Conservation (phyloP, 53 echinoderm and acorn worm species). For the Apostichopus leukothele region DNA sequence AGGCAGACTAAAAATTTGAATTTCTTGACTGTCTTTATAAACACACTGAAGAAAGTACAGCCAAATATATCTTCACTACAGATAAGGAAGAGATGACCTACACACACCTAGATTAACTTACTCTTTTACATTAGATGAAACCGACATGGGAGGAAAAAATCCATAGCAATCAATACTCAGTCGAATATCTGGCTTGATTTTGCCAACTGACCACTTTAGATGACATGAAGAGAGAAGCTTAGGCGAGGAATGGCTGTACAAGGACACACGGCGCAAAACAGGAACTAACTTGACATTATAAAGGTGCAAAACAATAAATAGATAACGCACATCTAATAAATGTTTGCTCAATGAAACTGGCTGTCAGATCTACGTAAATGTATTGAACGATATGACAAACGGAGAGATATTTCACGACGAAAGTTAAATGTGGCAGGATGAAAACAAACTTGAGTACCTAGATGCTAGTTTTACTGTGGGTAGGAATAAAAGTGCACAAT, state of each 20-base stretch:
- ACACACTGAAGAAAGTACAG: background rate
- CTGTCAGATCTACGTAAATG: no score
- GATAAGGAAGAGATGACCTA: constrained; percentile 17
- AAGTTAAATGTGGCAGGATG: no score
- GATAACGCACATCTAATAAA: background rate
- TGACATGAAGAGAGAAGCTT: constrained; percentile 1
- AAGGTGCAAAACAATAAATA: background rate
- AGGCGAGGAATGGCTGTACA: background rate
- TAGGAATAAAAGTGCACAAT: no score
- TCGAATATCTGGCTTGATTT: constrained; percentile 25
- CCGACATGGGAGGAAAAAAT: constrained; percentile 23
- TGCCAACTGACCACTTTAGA: constrained; percentile 31
- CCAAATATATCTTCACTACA: background rate
- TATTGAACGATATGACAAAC: no score
- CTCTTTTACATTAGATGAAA: constrained; percentile 22
- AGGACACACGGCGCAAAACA: background rate
- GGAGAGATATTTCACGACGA: no score
- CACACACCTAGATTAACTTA: constrained; percentile 13
- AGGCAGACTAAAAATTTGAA: no score
- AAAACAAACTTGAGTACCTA: no score
- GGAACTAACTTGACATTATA: background rate
- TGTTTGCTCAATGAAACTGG: background rate
- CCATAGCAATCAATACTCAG: constrained; percentile 33
- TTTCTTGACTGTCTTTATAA: background rate
- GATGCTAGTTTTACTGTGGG: no score